Evolutionary conservation across 2,797 vertebrate genomes (phyloP).

Genomic region (Apodemus agrarius): DNA sequence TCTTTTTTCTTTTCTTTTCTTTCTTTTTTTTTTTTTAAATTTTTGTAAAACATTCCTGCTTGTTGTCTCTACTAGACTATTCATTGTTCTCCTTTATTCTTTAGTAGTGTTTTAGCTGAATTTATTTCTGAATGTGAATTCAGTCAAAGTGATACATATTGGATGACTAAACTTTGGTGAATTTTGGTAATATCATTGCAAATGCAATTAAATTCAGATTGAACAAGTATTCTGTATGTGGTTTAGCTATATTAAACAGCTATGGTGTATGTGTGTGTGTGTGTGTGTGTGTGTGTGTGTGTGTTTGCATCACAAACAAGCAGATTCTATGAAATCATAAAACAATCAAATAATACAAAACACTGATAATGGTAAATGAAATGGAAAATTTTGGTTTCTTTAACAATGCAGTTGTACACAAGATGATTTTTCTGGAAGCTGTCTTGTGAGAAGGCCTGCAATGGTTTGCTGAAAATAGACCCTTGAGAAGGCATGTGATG

Average conservation of each 20-base stretch:
- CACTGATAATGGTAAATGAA: neutral
- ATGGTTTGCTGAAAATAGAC: neutral
- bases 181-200: neutral
- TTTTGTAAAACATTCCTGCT: neutral
- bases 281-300: neutral
- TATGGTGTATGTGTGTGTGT: neutral
- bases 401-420: neutral
- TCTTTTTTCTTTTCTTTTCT: conserved; percentile 20
- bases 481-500: neutral
- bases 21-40: neutral
- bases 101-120: conserved; percentile 13
- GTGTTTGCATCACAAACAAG: neutral
- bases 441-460: neutral
- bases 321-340: neutral
- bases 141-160: neutral
- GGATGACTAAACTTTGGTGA: neutral
- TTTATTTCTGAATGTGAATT: conserved; percentile 18
- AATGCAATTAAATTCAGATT: neutral
- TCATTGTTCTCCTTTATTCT: neutral
- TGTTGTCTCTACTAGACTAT: conserved; percentile 29
- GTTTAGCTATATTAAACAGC: neutral
- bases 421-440: neutral
- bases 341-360: neutral
- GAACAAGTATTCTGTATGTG: neutral
- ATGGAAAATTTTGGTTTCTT: neutral